Percentiles rank a stretch among this genome's conserved stretches.
These are phyloP conservation scores for Epistrophella euchroma DNA, from an alignment of 2,888 invertebrate species.

Conservation along the genomic window DNA sequence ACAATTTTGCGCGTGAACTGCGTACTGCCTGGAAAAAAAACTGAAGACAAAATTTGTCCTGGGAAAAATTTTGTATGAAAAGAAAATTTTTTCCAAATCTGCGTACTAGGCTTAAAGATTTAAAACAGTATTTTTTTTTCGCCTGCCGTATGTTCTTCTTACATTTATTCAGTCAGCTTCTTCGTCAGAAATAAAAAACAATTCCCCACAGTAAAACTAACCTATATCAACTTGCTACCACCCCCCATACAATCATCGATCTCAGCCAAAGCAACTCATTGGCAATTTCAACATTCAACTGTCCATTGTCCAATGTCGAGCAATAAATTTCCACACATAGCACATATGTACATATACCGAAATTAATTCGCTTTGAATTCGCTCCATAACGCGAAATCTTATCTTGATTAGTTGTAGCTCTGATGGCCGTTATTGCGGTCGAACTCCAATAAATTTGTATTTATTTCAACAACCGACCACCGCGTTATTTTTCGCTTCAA, in stretches of 20 bases:
- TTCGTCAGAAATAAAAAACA: not conserved
- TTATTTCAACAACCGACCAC: conserved; percentile 59
- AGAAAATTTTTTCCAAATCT: no score
- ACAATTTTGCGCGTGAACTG: no score
- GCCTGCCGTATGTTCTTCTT: no score
- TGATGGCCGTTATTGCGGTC: conserved; percentile 63
- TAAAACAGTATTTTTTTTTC: no score
- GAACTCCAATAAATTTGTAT: conserved; percentile 71
- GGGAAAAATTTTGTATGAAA: no score
- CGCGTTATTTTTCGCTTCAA: conserved; percentile 66
- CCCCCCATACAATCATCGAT: no score
- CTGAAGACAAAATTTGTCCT: no score
- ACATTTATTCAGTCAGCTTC: no score
- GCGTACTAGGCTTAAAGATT: no score
- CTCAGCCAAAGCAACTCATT: conserved; percentile 33
- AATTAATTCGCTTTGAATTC: conserved; percentile 73
- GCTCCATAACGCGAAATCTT: conserved; percentile 72
- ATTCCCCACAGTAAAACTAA: not conserved
- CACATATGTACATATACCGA: no score
- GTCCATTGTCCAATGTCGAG: conserved; percentile 7
- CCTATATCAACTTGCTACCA: not conserved
- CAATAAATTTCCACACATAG: conserved; percentile 55
- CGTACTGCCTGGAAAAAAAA: no score
- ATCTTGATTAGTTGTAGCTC: conserved; percentile 74
- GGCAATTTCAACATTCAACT: conserved; percentile 42